phyloP scores from a whole-genome alignment of 2,888 invertebrate species.

The Aquatica leii region DNA sequence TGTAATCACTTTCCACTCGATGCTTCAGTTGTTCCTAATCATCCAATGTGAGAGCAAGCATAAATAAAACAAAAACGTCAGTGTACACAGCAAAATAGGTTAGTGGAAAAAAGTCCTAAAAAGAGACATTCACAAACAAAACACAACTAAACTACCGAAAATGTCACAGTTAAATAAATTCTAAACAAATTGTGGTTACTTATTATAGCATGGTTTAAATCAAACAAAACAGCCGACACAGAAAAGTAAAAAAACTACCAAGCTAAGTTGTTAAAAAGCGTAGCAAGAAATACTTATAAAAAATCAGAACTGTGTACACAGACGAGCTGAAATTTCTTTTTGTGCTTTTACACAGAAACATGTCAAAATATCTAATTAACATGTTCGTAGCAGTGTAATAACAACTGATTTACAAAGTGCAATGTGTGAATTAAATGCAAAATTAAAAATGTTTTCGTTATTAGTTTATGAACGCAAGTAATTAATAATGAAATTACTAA shows the following conservation, averaged over 20 bases:
- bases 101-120: conserved; percentile 23
- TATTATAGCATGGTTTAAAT: conserved; percentile 28
- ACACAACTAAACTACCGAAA: conserved; percentile 26
- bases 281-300: conserved; percentile 25
- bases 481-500: conserved; percentile 18
- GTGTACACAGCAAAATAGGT: conserved; percentile 53
- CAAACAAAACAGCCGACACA: conserved; percentile 6
- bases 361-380: conserved; percentile 24
- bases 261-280: conserved; percentile 25
- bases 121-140: conserved; percentile 26
- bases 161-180: conserved; percentile 29
- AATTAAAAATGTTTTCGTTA: background rate
- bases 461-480: background rate
- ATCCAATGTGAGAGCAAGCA: conserved; percentile 65
- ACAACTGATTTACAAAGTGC: conserved; percentile 56
- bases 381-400: conserved; percentile 52
- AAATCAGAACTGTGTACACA: conserved; percentile 52
- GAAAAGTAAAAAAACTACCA: conserved; percentile 20
- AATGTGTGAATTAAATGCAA: conserved; percentile 32
- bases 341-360: conserved; percentile 34
- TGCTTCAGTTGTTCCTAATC: conserved; percentile 68
- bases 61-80: conserved; percentile 51
- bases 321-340: conserved; percentile 46
- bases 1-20: conserved; percentile 68
- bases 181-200: conserved; percentile 32